Percentiles rank a stretch among this genome's conserved stretches.
Conservation (phyloP, 2,888 invertebrate species). For the Drosophila aldrichi region DNA sequence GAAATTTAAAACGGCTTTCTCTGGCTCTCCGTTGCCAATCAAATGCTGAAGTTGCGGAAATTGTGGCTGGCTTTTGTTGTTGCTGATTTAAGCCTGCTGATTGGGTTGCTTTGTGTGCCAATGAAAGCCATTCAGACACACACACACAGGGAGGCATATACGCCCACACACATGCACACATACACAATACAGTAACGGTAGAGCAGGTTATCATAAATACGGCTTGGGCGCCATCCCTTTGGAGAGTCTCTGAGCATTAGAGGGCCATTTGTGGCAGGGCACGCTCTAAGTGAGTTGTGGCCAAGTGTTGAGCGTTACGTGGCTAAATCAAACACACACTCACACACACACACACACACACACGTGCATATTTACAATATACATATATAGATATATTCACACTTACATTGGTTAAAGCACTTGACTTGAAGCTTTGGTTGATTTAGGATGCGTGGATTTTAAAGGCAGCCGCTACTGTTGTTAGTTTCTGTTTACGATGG, state of each 20-base stretch:
- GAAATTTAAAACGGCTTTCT: conserved; percentile 62
- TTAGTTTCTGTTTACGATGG: conserved; percentile 18
- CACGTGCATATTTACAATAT: conserved; percentile 16
- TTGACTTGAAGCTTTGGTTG: conserved; percentile 20
- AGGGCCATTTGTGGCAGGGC: conserved; percentile 68
- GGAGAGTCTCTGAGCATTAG: conserved; percentile 37
- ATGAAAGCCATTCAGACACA: conserved; percentile 33
- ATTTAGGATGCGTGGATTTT: conserved; percentile 26
- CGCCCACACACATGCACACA: conserved; percentile 2
- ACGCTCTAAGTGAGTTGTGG: conserved; percentile 72
- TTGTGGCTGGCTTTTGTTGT: conserved; percentile 66
- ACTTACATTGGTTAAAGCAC: conserved; percentile 22
- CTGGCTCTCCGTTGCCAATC: conserved; percentile 55
- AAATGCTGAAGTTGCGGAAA: conserved; percentile 66
- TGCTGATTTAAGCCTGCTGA: conserved; percentile 55
- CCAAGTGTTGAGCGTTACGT: conserved; percentile 61
- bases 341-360: conserved; percentile 16
- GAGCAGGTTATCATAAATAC: conserved; percentile 58
- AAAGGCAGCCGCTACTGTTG: conserved; percentile 15
- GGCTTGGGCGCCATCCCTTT: conserved; percentile 15
- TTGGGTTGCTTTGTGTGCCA: conserved; percentile 60
- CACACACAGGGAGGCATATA: background rate
- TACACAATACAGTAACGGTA: conserved; percentile 3
- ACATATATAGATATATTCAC: conserved; percentile 14
- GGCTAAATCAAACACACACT: conserved; percentile 58